These are phyloP conservation scores for Lagopus muta DNA, from an alignment of 2,113 vertebrate species.

Conservation along the genomic window DNA sequence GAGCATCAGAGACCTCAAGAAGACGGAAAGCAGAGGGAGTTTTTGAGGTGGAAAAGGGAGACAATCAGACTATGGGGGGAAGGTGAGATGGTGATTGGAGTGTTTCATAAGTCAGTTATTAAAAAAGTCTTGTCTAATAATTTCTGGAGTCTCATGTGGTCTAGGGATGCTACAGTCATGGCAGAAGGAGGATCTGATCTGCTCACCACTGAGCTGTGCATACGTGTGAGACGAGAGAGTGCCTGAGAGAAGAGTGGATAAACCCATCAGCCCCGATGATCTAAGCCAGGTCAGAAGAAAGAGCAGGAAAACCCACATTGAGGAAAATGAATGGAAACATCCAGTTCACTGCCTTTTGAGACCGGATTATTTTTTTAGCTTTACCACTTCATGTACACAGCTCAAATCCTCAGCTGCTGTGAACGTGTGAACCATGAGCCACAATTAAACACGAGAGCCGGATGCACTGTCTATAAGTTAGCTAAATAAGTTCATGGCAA, in stretches of 20 bases:
- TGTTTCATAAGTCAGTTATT: not conserved
- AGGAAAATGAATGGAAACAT: not conserved
- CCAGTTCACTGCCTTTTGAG: not conserved
- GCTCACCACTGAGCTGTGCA: not conserved
- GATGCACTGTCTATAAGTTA: not conserved
- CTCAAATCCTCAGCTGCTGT: not conserved
- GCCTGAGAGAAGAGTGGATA: not conserved
- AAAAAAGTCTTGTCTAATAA: not conserved
- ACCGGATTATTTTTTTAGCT: not conserved
- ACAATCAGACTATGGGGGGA: not conserved
- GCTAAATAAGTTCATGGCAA: not conserved
- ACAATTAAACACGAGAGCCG: not conserved
- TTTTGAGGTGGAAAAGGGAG: not conserved
- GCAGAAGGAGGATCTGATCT: not conserved
- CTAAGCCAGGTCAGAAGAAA: not conserved
- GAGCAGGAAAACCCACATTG: not conserved
- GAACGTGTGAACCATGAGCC: not conserved
- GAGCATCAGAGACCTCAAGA: not conserved
- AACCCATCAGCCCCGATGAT: not conserved
- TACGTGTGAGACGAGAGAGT: rapidly evolving
- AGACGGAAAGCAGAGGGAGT: not conserved
- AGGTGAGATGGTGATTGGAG: not conserved
- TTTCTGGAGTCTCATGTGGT: not conserved
- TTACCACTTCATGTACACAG: not conserved
- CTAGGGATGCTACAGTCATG: not conserved